Percentiles rank a stretch among this genome's conserved stretches.
phyloP scores from a whole-genome alignment of 2,888 invertebrate species.

The Rhamnusium bicolor region DNA sequence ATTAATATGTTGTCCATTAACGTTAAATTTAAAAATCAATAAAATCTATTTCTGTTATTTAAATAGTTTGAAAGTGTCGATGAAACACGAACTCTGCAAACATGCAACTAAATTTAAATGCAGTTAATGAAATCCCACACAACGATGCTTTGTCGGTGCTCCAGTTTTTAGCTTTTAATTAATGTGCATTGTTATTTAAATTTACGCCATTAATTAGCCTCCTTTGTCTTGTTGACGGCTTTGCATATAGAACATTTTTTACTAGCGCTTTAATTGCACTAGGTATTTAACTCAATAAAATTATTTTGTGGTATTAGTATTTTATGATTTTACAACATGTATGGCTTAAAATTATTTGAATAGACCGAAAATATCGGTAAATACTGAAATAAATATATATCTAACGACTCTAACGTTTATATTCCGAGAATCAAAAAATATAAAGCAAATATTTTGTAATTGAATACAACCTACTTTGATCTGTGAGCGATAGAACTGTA shows the following conservation, averaged over 20 bases:
- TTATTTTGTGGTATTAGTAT: not conserved
- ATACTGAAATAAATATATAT: no score
- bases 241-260: conserved; percentile 35
- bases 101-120: conserved; percentile 32
- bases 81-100: conserved; percentile 16
- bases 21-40: no score
- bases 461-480: no score
- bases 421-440: no score
- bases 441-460: no score
- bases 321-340: not conserved
- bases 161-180: conserved; percentile 45
- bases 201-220: conserved; percentile 53
- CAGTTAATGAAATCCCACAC: conserved; percentile 40
- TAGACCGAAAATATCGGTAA: no score
- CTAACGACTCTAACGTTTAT: no score
- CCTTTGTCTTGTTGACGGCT: conserved; percentile 47
- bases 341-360: no score
- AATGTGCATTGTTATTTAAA: conserved; percentile 56
- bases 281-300: not conserved
- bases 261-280: not conserved
- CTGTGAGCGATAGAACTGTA: no score
- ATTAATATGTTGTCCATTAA: no score
- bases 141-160: conserved; percentile 16
- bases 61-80: conserved; percentile 33
- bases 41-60: not conserved